Evolutionary conservation across 2,888 invertebrate genomes (phyloP), one percentile per base, ranked within the genome.

Genomic region (Parapristionchus giblindavisi): DNA sequence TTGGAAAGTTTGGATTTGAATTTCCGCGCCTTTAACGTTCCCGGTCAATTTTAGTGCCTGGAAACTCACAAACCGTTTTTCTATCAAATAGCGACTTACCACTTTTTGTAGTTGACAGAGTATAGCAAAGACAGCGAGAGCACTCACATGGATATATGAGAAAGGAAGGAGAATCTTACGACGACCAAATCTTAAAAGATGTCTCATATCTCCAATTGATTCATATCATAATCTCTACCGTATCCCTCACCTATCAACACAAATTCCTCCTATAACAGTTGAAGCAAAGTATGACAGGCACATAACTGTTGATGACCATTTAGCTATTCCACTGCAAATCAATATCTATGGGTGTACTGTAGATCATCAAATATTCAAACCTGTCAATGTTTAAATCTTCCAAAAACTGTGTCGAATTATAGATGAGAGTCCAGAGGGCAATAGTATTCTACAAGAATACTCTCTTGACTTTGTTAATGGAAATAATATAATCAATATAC

Each of bases 291-390:
- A 85, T 2, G 80, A 75, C 5, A 83, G n/a, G n/a, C 79, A 78
- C 83, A 85, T 80, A 1, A 77, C 77, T 0, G 82, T 83, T 24
- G 82, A 79, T 11, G 82, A 77, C 83, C 83, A 84, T 56, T 80
- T 70, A 1, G 85, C 80, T 17, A 84, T 36, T 24, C 63, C 75
- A 8, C 60, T 51, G 56, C 27, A 56, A 24, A 32, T 24, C 4
- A 11, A n/a, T n/a, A n/a, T n/a, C n/a, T n/a, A n/a, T n/a, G n/a
- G n/a, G n/a, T n/a, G n/a, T n/a, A n/a, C n/a, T n/a, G n/a, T n/a
- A n/a, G n/a, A n/a, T n/a, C n/a, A n/a, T n/a, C n/a, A n/a, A n/a
- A n/a, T n/a, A 8, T 11, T n/a, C 24, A 21, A 32, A 68, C 68
- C 75, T 52, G 36, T 75, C 48, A n/a, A 51, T 54, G 40, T 65